These are phyloP conservation scores for Hystrix brachyura DNA, from an alignment of 2,113 vertebrate species.

Conservation along the genomic window DNA sequence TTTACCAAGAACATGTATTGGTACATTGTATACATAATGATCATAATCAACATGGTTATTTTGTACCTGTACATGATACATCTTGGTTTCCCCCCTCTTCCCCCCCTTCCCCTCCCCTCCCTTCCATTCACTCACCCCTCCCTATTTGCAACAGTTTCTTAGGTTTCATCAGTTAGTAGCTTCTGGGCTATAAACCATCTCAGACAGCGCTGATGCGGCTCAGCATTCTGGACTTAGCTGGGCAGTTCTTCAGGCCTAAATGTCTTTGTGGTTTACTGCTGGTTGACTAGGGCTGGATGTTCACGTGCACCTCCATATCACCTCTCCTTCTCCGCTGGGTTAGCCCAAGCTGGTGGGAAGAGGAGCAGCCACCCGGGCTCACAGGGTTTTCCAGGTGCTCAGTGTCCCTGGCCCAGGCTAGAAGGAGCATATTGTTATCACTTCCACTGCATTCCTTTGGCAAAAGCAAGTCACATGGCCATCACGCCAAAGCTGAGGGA, in stretches of 20 bases:
- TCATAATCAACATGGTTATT: too few species aligned
- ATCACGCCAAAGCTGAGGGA: neutral
- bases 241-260: neutral
- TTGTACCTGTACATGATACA: too few species aligned
- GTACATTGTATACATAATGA: too few species aligned
- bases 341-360: neutral
- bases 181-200: neutral
- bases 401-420: neutral
- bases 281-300: neutral
- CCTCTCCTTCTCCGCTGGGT: neutral
- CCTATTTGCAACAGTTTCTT: too few species aligned
- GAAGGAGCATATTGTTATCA: neutral
- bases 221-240: neutral
- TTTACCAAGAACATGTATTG: too few species aligned
- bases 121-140: too few species aligned
- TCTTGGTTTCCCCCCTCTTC: too few species aligned
- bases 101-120: too few species aligned
- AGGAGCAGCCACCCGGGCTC: neutral
- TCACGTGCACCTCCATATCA: neutral
- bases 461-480: neutral
- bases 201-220: neutral
- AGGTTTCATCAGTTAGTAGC: neutral
- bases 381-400: neutral
- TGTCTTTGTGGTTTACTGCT: neutral
- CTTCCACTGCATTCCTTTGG: neutral